These are phyloP conservation scores for Talpa occidentalis DNA, from an alignment of 2,113 vertebrate genomes.

Conservation along the genomic window DNA sequence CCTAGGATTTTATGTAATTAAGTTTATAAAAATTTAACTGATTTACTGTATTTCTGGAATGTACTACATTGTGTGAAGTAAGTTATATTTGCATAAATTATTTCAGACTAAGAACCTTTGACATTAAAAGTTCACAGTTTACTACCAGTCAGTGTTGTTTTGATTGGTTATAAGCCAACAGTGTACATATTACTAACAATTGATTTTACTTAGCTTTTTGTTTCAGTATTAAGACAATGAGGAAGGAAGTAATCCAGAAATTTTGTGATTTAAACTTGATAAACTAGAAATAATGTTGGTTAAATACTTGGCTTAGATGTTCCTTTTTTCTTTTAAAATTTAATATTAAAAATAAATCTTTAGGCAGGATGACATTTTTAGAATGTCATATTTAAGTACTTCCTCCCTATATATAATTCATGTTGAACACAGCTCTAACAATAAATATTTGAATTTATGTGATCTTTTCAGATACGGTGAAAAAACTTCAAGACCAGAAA, in stretches of 20 bases:
- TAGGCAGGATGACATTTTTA: not conserved
- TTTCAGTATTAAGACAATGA: conserved; percentile 40
- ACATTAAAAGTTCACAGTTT: conserved; percentile 51
- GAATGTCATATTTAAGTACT: not conserved
- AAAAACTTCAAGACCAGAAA: conserved; percentile 97
- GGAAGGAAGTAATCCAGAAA: conserved; percentile 37
- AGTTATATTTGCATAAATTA: not conserved
- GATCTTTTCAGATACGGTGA: conserved; percentile 91
- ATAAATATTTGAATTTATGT: conserved; percentile 43
- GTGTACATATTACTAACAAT: conserved; percentile 1
- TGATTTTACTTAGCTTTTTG: conserved; percentile 42
- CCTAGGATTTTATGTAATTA: not conserved
- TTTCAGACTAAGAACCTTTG: not conserved
- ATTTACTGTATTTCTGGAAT: not conserved
- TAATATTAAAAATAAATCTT: conserved; percentile 40
- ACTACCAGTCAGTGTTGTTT: not conserved
- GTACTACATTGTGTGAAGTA: not conserved
- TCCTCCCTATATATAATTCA: not conserved
- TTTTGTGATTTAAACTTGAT: conserved; percentile 29
- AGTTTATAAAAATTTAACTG: conserved; percentile 13
- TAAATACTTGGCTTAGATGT: not conserved
- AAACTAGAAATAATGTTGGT: not conserved
- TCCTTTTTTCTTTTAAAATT: conserved; percentile 29
- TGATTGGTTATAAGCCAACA: conserved; percentile 33
- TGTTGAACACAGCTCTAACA: not conserved